Percentiles rank a stretch among this genome's conserved stretches.
These are phyloP conservation scores for Troides oblongomaculatus DNA, from an alignment of 2,888 invertebrate genomes.

Conservation along the genomic window DNA sequence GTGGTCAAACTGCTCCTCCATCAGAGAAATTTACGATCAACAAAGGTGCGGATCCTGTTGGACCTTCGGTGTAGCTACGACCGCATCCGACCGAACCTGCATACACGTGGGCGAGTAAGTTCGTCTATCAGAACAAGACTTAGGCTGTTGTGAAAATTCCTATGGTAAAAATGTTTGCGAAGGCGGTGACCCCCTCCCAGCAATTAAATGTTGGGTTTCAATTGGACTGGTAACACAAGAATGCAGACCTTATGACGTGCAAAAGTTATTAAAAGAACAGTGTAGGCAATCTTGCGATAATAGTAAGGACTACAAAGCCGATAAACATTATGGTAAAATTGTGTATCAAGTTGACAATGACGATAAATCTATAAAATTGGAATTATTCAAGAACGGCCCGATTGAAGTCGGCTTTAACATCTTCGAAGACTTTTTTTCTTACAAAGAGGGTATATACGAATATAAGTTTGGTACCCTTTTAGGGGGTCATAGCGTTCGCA, in stretches of 20 bases:
- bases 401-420: conserved; percentile 89
- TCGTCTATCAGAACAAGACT: conserved; percentile 84
- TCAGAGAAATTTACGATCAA: conserved; percentile 86
- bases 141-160: conserved; percentile 73
- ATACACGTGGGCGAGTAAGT: conserved; percentile 85
- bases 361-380: conserved; percentile 55
- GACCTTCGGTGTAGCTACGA: conserved; percentile 90
- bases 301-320: conserved; percentile 82
- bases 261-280: conserved; percentile 82
- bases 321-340: conserved; percentile 83
- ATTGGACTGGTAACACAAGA: conserved; percentile 89
- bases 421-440: conserved; percentile 86
- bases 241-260: conserved; percentile 88
- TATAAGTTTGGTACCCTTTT: conserved; percentile 83
- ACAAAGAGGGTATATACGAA: conserved; percentile 82
- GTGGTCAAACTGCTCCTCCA: conserved; percentile 82
- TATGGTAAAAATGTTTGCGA: conserved; percentile 83
- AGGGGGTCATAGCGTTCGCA: conserved; percentile 88
- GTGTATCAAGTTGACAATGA: conserved; percentile 74
- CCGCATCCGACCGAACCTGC: conserved; percentile 89
- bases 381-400: conserved; percentile 88
- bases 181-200: conserved; percentile 84
- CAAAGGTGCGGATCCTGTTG: conserved; percentile 92
- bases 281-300: conserved; percentile 82
- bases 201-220: conserved; percentile 88